These are phyloP conservation scores for Oncorhynchus nerka DNA, from an alignment of 2,113 vertebrate species.

Conservation along the genomic window DNA sequence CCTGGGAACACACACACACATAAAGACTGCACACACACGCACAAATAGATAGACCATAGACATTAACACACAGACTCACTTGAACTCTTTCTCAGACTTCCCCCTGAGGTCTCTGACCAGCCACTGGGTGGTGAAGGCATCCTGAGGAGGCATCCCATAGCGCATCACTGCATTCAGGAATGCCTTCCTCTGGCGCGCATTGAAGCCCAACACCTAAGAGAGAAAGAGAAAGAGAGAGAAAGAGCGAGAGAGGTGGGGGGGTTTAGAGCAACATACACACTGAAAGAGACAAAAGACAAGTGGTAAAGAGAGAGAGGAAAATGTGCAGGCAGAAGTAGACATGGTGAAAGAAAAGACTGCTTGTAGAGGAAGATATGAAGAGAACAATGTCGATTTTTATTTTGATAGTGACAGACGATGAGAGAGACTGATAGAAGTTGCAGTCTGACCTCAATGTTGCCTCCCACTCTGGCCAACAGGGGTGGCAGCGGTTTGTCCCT, in stretches of 20 bases:
- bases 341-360: neutral
- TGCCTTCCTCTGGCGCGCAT: slow-evolving; percentile 94
- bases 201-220: slow-evolving; percentile 92
- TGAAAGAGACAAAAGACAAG: neutral
- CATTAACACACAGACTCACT: slow-evolving; percentile 75
- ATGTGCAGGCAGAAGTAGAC: neutral
- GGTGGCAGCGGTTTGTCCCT: slow-evolving; percentile 96
- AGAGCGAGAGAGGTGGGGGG: neutral
- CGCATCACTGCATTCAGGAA: slow-evolving; percentile 99
- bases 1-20: neutral
- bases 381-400: neutral
- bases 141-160: slow-evolving; percentile 98
- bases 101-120: slow-evolving; percentile 94
- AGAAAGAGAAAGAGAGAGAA: neutral
- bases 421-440: neutral
- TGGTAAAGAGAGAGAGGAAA: neutral
- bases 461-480: slow-evolving; percentile 91
- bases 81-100: slow-evolving; percentile 98
- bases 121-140: slow-evolving; percentile 98
- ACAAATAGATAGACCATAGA: neutral
- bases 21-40: neutral
- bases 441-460: slow-evolving; percentile 90
- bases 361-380: neutral
- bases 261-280: neutral
- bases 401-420: neutral